Base-by-base conservation (phyloP, 2,888 invertebrate species). In the Ceriagrion tenellum region DNA sequence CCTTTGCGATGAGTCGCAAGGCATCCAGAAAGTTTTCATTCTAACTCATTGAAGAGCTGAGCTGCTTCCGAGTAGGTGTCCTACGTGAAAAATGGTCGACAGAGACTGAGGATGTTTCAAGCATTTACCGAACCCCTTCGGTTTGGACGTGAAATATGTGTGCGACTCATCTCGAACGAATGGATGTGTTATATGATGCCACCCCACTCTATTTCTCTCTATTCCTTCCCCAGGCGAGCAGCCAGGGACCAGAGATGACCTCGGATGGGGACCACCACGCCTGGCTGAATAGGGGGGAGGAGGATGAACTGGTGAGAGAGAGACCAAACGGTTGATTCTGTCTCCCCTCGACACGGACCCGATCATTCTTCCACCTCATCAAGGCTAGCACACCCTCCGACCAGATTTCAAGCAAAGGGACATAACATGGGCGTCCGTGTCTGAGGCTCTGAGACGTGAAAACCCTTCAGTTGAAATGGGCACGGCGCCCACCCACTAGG, bases 231-330 rank as follows among this genome's bases (percentile, higher is more conserved):
- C n/a, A n/a, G 69, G 69, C 47, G 93, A 20, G 59, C 59, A 20
- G 59, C n/a, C 63, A 12, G 26, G 40, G 23, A 26, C 93, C 69
- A n/a, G 69, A 69, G 93, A 93, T 63, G 93, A 93, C 35, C 93
- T 74, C 93, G 47, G 69, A 93, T 93, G 93, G 16, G 40, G 69
- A 93, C 23, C 47, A 69, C n/a, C 63, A 93, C 47, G 93, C n/a
- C 47, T 59, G 47, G 26, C 69, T 93, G 69, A 93, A 74, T 23
- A 35, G 69, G 69, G 89, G 89, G 55, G 89, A 89, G 55, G 93
- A 93, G 69, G 93, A 93, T 69, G 93, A 93, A 35, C 69, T 93
- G 93, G 93, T 93, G 93, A 93, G 93, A 47, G 74, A 47, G 20
- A 26, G 12, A 91, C 23, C 12, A 3, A 59, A 59, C 6, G 26